Evolutionary conservation across 2,888 invertebrate genomes (phyloP), one percentile per base, ranked within the genome.

Genomic region (Sphaeridia pumilis): DNA sequence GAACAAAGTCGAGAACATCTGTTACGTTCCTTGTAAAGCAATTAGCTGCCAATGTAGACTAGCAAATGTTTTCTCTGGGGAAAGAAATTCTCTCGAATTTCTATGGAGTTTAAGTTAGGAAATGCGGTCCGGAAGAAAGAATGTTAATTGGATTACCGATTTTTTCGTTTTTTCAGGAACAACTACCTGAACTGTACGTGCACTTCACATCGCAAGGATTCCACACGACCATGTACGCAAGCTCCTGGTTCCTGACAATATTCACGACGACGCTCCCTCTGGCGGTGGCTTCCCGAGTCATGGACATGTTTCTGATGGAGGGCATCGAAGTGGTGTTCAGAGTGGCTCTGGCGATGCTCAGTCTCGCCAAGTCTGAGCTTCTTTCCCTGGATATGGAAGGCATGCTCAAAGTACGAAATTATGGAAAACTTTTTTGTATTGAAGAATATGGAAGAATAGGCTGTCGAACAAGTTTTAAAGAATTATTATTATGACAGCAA

Each of bases 321-420:
- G 97, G 98, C 58, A 89, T 97, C 79, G 97, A 98, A 71, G 88
- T 93, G 63, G 90, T 98, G 58, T 98, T 98, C 73, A 90, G 95
- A 70, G 83, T 97, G n/a, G 94, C 95, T 0, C 75, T 98, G 52
- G 92, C 95, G 1, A 81, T 98, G 71, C 77, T 98, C 17, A 85
- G 87, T 41, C 76, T 92, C 52, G 90, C 92, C 61, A 90, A 94
- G 69, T 84, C 89, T 56, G 88, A 93, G 65, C 74, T 98, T 49
- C 79, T 98, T 53, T 84, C 86, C 43, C 76, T 94, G 53, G 98
- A 99, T 69, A 98, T 98, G 97, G 98, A 98, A 73, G 95, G 90
- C 66, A 93, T 98, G 84, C 76, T 98, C 28, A 92, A 90, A 80
- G 93, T 94, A 72, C 69, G 27, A 38, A 17, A 38, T 38, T 38